phyloP scores from a whole-genome alignment of 2,113 vertebrate genomes.

The Labeo rohita region DNA sequence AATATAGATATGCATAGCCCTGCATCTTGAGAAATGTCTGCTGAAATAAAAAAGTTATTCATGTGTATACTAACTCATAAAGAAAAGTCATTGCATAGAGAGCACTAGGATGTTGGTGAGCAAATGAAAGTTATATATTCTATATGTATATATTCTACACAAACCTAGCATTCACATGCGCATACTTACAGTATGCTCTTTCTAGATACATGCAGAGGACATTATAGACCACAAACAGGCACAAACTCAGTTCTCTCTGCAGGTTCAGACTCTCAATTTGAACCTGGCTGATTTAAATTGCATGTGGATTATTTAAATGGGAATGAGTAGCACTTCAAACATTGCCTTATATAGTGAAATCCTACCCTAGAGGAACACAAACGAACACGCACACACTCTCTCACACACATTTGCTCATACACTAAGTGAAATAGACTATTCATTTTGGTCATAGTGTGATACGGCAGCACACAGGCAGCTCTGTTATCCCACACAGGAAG shows the following conservation, averaged over 20 bases:
- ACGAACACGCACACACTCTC: not conserved
- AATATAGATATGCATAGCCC: not conserved
- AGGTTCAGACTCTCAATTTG: not conserved
- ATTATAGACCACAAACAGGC: not conserved
- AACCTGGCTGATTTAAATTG: conserved; percentile 33
- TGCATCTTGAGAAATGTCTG: not conserved
- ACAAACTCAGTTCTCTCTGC: conserved; percentile 19
- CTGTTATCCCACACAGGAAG: conserved; percentile 41
- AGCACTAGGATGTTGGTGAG: not conserved
- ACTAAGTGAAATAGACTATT: not conserved
- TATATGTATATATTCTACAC: not conserved
- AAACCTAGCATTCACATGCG: not conserved
- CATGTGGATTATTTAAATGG: conserved; percentile 41
- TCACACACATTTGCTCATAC: conserved; percentile 19
- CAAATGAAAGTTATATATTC: not conserved
- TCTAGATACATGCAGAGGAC: not conserved
- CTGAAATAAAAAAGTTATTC: no score
- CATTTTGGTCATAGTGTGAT: conserved; percentile 14
- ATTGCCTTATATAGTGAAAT: conserved; percentile 38
- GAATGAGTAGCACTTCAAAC: conserved; percentile 44
- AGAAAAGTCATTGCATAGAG: not conserved
- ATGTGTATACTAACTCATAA: no score
- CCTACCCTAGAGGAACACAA: not conserved
- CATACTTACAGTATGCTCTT: not conserved
- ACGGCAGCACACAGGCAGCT: not conserved